Conservation (phyloP, 1,140 invertebrate genomes). For the Portunus trituberculatus region DNA sequence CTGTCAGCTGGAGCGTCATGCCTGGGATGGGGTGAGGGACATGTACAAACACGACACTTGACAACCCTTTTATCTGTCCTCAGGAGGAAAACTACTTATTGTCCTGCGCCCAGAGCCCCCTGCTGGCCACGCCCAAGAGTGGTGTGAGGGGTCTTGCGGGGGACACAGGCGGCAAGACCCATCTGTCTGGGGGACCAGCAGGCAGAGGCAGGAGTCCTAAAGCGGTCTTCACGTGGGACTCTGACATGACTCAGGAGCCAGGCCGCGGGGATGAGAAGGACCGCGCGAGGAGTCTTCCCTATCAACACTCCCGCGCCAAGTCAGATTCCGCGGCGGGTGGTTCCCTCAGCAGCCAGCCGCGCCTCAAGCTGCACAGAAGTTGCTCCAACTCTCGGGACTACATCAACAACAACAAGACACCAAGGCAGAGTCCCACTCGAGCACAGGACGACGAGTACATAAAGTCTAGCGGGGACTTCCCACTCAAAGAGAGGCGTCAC, state of each 20-base stretch:
- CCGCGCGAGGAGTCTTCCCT: not conserved
- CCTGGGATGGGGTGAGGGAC: not conserved
- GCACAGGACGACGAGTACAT: slow-evolving; percentile 1
- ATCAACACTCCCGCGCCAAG: slow-evolving; percentile 1
- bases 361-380: slow-evolving; percentile 43
- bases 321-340: slow-evolving; percentile 28
- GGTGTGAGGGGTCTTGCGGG: not conserved
- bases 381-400: slow-evolving; percentile 33
- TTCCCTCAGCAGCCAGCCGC: not conserved
- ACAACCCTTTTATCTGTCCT: not conserved
- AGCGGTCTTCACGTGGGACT: slow-evolving; percentile 48
- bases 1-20: too few relatives aligned
- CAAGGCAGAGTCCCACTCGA: slow-evolving; percentile 31
- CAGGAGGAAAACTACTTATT: slow-evolving; percentile 65
- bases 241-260: slow-evolving; percentile 9
- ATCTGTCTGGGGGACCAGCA: not conserved
- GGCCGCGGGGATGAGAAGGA: not conserved
- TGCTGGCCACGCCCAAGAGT: slow-evolving; percentile 49
- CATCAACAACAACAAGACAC: slow-evolving; percentile 41
- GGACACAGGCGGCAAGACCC: not conserved
- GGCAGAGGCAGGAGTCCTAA: slow-evolving; percentile 26
- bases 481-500: slow-evolving; percentile 28
- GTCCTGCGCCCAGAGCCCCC: slow-evolving; percentile 56
- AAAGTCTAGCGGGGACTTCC: not conserved
- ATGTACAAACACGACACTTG: not conserved